A percentile compares a stretch with the other conserved stretches of the same genome.
phyloP scores from a whole-genome alignment of 2,888 invertebrate genomes.

The Patella ulyssiponensis region DNA sequence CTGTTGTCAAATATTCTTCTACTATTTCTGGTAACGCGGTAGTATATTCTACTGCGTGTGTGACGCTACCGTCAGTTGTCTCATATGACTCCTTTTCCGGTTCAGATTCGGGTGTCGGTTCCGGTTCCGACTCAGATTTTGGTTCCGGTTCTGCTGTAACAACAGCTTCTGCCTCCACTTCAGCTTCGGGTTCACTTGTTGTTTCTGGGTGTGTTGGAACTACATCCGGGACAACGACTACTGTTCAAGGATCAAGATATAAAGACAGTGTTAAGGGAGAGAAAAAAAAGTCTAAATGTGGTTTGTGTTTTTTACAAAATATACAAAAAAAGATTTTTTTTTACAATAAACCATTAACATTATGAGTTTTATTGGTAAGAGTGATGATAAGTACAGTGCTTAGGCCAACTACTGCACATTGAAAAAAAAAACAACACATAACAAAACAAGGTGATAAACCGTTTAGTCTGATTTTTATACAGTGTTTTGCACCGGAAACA shows the following conservation, averaged over 20 bases:
- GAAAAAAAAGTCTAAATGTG: too few species aligned
- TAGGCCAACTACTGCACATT: constrained; percentile 9
- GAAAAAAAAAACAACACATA: constrained; percentile 8
- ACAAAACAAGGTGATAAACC: not conserved
- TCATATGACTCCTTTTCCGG: not conserved
- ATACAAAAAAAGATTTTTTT: too few species aligned
- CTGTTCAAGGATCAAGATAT: constrained; percentile 3
- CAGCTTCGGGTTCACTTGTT: not conserved
- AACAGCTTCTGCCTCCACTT: not conserved
- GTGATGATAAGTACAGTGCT: not conserved
- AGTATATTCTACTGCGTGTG: too few species aligned
- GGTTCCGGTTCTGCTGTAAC: too few species aligned
- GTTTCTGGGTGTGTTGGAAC: not conserved
- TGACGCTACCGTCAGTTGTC: too few species aligned
- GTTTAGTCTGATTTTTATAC: too few species aligned
- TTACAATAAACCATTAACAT: too few species aligned
- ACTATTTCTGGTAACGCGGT: too few species aligned
- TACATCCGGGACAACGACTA: not conserved
- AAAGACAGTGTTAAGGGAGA: constrained; percentile 8
- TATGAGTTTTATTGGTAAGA: too few species aligned
- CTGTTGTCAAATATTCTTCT: too few species aligned
- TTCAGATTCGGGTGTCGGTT: not conserved
- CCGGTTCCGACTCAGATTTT: not conserved
- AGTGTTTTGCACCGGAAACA: too few species aligned
- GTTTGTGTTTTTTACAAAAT: too few species aligned